phyloP scores from a whole-genome alignment of 1,140 invertebrate genomes.

The Daktulosphaira vitifoliae region DNA sequence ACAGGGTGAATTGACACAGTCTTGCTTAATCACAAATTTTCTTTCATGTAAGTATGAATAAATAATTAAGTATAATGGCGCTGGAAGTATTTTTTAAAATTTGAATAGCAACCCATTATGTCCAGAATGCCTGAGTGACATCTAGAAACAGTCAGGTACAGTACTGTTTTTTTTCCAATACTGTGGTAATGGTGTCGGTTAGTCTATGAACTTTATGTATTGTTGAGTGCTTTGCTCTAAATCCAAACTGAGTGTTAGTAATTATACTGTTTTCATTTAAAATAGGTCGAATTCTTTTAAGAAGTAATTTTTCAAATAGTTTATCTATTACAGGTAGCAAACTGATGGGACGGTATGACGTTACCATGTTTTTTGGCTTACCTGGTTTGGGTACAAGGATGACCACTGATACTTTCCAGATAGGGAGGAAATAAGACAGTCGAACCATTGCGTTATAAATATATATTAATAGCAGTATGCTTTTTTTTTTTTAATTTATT shows the following conservation, averaged over 20 bases:
- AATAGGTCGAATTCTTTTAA: no score
- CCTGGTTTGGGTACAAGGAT: constrained; percentile 41
- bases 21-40: constrained; percentile 2
- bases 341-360: constrained; percentile 40
- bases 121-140: no score
- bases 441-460: no score
- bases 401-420: no score
- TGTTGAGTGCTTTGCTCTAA: constrained; percentile 40
- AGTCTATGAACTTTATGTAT: constrained; percentile 39
- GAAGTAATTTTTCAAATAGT: constrained; percentile 38
- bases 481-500: no score
- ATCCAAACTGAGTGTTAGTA: constrained; percentile 43
- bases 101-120: no score
- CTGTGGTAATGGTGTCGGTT: constrained; percentile 24
- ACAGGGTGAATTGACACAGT: neutral
- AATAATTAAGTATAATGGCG: no score
- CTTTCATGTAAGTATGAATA: constrained; percentile 8
- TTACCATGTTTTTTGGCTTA: constrained; percentile 31
- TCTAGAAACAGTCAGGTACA: constrained; percentile 37
- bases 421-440: no score
- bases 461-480: no score
- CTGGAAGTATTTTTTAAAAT: no score
- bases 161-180: constrained; percentile 35
- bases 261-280: constrained; percentile 37
- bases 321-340: constrained; percentile 38